Base-by-base conservation (phyloP, 2,113 vertebrate genomes). In the Laticauda colubrina region DNA sequence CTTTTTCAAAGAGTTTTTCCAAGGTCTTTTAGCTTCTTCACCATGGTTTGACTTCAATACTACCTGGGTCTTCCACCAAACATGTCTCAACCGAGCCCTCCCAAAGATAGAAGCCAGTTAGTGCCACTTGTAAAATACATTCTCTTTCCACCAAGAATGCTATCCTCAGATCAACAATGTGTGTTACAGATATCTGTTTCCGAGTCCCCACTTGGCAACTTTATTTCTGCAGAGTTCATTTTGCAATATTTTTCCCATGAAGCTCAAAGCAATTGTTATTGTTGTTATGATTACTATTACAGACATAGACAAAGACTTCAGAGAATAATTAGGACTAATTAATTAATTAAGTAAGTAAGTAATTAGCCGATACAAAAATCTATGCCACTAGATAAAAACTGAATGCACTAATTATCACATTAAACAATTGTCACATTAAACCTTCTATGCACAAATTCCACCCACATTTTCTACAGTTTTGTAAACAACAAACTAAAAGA, bases 171-270 rank as follows among this genome's bases (percentile, higher is more conserved):
- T n/a, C 64, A 69, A 69, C 29, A 4, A 4, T 5, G 10, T 14
- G 2, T 15, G 64, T 69, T 15, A 69, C 64, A n/a, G 29, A 69
- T 69, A 43, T 48, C 64, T n/a, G 61, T 45, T 53, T 39, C 51
- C 39, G 21, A 55, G 51, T 90, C 51, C 51, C 34, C 10, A 0
- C 0, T 0, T 51, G 15, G 24, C 0, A 18, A 91, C 59, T 29
- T 3, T 92, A 20, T 43, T 90, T 51, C 29, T 0, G 0, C 2
- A 18, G 1, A 5, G 0, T 5, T 14, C 2, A 7, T 34, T 87
- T n/a, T 51, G 14, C 57, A 51, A 53, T 54, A 64, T 90, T 10
- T 88, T 93, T 88, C 7, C 14, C 43, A n/a, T 57, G 64, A 34
- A 91, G 51, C 64, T 89, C 23, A 91, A 29, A 64, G 15, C n/a